Percentiles rank a stretch among this genome's conserved stretches.
Conservation (phyloP, 1,140 invertebrate genomes). For the Drosophila santomea region DNA sequence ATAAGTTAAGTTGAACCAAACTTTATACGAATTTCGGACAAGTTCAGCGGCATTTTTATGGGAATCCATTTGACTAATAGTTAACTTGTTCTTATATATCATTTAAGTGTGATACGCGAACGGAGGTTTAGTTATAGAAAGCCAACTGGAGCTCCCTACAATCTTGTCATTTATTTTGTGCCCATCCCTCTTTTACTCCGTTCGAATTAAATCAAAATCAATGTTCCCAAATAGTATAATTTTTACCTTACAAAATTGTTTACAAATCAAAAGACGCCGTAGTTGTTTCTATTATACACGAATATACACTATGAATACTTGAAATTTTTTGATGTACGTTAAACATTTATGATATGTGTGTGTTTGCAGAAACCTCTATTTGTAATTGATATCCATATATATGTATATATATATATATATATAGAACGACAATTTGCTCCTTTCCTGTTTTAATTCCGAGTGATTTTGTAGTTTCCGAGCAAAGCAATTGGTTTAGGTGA, state of each 20-base stretch:
- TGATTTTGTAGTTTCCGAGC: slow-evolving; percentile 10
- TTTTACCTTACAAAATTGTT: slow-evolving; percentile 34
- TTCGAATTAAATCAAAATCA: slow-evolving; percentile 15
- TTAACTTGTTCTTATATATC: slow-evolving; percentile 11
- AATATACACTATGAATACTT: slow-evolving; percentile 17
- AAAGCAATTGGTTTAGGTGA: slow-evolving; percentile 16
- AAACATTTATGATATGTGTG: slow-evolving; percentile 26
- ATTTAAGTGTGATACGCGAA: slow-evolving; percentile 36
- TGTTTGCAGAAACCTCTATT: slow-evolving; percentile 19
- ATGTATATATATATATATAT: not conserved
- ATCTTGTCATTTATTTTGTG: not conserved
- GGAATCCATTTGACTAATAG: slow-evolving; percentile 4
- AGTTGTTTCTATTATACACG: slow-evolving; percentile 25
- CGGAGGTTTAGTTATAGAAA: slow-evolving; percentile 26
- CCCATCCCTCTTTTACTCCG: slow-evolving; percentile 8
- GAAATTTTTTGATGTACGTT: slow-evolving; percentile 25
- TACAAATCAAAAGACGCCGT: slow-evolving; percentile 34
- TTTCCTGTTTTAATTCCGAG: not conserved
- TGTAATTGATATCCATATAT: slow-evolving; percentile 15
- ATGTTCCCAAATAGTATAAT: not conserved
- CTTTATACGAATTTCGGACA: slow-evolving; percentile 37
- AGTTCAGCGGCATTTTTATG: slow-evolving; percentile 12
- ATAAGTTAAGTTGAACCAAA: slow-evolving; percentile 20
- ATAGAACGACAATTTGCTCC: slow-evolving; percentile 13
- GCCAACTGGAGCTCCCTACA: not conserved